A percentile compares a stretch with the other conserved stretches of the same genome.
Conservation (phyloP, 2,888 invertebrate genomes). For the Drosophila mercatorum region DNA sequence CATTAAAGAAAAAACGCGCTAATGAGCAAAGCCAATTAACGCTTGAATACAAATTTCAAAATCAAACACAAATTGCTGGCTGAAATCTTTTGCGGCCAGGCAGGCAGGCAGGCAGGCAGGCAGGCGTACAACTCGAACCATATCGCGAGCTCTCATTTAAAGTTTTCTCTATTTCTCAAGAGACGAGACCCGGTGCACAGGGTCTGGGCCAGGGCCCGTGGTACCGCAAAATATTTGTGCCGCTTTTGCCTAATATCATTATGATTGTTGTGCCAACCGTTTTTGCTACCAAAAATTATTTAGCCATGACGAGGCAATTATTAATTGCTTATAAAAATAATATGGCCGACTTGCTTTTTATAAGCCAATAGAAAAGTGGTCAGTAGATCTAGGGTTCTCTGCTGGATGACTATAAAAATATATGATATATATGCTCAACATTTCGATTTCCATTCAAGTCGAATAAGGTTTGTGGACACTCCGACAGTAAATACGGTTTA, state of each 20-base stretch:
- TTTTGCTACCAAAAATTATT: constrained; percentile 28
- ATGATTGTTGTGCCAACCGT: constrained; percentile 26
- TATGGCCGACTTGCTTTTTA: neutral
- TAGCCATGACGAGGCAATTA: constrained; percentile 45
- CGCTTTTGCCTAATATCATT: constrained; percentile 41
- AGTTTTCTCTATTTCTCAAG: constrained; percentile 56
- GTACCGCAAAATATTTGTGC: constrained; percentile 21
- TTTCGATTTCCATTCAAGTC: neutral
- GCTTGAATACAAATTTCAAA: constrained; percentile 75
- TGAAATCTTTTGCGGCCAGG: constrained; percentile 36
- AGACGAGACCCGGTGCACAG: constrained; percentile 4
- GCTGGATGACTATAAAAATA: too few species aligned
- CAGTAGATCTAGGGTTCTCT: too few species aligned
- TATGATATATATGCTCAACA: too few species aligned
- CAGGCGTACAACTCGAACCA: constrained; percentile 7
- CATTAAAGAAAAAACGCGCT: constrained; percentile 72
- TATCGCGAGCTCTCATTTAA: constrained; percentile 28
- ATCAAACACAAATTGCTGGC: constrained; percentile 60
- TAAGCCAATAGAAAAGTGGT: neutral
- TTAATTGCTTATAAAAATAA: constrained; percentile 40
- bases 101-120: constrained; percentile 12
- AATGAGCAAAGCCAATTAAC: constrained; percentile 81
- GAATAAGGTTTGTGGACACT: neutral
- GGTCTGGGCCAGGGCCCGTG: constrained; percentile 9
- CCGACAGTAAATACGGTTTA: neutral